phyloP scores from a whole-genome alignment of 2,113 vertebrate genomes.

The Tragelaphus buxtoni region DNA sequence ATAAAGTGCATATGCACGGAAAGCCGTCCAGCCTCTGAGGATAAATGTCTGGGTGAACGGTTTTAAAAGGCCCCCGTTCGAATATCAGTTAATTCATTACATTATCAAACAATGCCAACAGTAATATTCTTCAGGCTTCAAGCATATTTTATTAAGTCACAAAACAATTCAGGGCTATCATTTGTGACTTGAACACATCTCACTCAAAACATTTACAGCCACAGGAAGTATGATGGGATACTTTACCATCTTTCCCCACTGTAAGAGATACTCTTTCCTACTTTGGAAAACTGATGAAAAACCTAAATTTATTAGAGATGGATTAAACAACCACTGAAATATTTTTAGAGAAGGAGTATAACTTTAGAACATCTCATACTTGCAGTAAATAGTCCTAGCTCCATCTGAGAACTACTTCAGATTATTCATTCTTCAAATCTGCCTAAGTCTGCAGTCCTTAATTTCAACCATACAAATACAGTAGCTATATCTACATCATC shows the following conservation, averaged over 20 bases:
- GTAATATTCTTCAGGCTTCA: conserved; percentile 59
- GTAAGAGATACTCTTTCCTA: background rate
- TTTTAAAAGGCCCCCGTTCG: conserved; percentile 69
- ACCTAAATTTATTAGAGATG: background rate
- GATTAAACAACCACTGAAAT: conserved; percentile 34
- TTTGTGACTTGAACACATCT: background rate
- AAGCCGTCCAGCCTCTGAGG: conserved; percentile 77
- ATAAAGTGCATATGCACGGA: conserved; percentile 90
- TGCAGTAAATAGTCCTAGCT: background rate
- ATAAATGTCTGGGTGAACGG: conserved; percentile 70
- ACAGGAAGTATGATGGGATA: conserved; percentile 5
- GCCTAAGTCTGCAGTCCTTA: background rate
- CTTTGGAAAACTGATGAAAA: conserved; percentile 52
- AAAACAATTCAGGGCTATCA: background rate
- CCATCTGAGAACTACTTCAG: background rate
- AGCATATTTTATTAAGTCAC: conserved; percentile 43
- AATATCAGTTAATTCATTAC: conserved; percentile 78
- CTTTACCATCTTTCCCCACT: conserved; percentile 29
- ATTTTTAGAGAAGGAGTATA: conserved; percentile 34
- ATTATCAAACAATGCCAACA: conserved; percentile 68
- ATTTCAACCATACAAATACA: background rate
- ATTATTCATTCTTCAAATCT: background rate
- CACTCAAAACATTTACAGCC: conserved; percentile 32
- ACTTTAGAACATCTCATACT: conserved; percentile 10
- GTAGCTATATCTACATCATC: background rate